A percentile compares a stretch with the other conserved stretches of the same genome.
These are phyloP conservation scores for Itoplectis maculator DNA, from an alignment of 2,888 invertebrate species.

Conservation along the genomic window DNA sequence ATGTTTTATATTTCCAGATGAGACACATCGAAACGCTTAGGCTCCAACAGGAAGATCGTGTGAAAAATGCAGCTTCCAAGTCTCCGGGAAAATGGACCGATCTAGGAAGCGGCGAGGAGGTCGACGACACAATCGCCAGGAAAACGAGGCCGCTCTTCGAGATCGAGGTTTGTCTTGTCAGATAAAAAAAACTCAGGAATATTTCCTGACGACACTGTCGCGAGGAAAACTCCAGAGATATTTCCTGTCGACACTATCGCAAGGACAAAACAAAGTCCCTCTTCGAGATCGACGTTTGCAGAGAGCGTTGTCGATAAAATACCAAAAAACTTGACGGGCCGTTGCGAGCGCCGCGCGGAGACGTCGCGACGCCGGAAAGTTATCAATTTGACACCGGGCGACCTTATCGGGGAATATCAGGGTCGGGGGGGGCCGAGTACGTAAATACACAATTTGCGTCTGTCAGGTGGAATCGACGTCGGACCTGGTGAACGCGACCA, in stretches of 20 bases:
- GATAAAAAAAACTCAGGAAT: too few species aligned
- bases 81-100: slow-evolving; percentile 87
- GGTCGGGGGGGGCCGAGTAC: neutral
- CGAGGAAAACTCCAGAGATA: too few species aligned
- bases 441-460: neutral
- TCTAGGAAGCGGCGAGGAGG: slow-evolving; percentile 89
- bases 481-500: slow-evolving; percentile 76
- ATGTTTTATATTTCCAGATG: neutral
- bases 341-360: neutral
- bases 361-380: neutral
- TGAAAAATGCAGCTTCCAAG: slow-evolving; percentile 86
- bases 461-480: slow-evolving; percentile 72
- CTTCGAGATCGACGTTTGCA: slow-evolving; percentile 88
- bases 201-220: too few species aligned
- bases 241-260: slow-evolving; percentile 85
- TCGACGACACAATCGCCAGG: slow-evolving; percentile 86
- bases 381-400: slow-evolving; percentile 17
- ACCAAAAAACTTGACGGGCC: slow-evolving; percentile 73
- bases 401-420: slow-evolving; percentile 9
- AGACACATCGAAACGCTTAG: slow-evolving; percentile 75
- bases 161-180: slow-evolving; percentile 89
- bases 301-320: slow-evolving; percentile 81
- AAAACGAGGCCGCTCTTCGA: slow-evolving; percentile 87
- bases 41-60: slow-evolving; percentile 76
- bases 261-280: slow-evolving; percentile 86